Base-by-base conservation (phyloP, 2,888 invertebrate genomes). In the Hartigia nigra region DNA sequence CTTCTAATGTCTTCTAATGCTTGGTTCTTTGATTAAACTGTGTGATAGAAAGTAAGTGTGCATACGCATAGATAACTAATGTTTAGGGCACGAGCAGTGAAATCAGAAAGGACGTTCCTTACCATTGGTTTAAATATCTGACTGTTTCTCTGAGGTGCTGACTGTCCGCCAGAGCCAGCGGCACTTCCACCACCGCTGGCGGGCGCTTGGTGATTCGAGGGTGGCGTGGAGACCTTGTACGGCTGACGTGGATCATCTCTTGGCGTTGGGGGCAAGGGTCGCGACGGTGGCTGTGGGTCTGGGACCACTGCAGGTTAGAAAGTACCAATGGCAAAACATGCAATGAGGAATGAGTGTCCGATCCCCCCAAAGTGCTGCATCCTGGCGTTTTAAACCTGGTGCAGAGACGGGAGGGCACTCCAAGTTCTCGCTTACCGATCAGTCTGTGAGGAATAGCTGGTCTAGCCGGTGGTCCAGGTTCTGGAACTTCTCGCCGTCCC, bases 81-180 rank as follows among this genome's bases (percentile, higher is more conserved):
- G 55, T 55, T 9, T 55, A 55, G 55, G 23, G 55, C 55, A 55
- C 9, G 9, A 55, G 23, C 23, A 23, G 55, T 55, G 14, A 55
- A 3, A 0, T 4, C 14, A 23, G 0, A 55, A 55, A 23, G 55
- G 70, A 35, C 23, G 72, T 32, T 72, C 87, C 94, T 90, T 92
- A 97, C 97, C 96, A 96, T 96, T 85, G 97, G 97, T 92, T 97
- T 97, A 92, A 97, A 97, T 90, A 96, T 94, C 91, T 96, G 96
- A 75, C 97, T 96, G 90, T 96, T 96, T 84, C 97, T 95, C 90
- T 97, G 97, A 82, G 95, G 96, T 76, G 95, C 96, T 85, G 91
- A 83, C 88, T 91, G 92, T 36, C 90, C 91, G 39, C 89, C 88
- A 3, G 91, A 90, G 34, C 87, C 91, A 87, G 83, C 88, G 84